Conservation (phyloP, 2,888 invertebrate species). For the Cynaeus angustus region DNA sequence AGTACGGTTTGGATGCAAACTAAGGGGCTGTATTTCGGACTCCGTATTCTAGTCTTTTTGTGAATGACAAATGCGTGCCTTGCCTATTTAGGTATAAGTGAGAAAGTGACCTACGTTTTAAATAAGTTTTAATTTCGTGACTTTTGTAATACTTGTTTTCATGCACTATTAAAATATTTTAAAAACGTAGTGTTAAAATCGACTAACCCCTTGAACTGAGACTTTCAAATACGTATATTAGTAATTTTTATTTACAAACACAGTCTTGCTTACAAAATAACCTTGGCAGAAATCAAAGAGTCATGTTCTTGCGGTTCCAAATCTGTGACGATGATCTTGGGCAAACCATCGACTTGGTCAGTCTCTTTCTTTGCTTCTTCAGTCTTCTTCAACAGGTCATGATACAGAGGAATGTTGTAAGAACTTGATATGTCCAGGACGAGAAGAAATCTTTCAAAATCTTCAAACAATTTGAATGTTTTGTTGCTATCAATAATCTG, state of each 20-base stretch:
- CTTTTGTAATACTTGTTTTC: conserved; percentile 40
- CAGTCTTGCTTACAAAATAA: conserved; percentile 47
- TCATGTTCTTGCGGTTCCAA: conserved; percentile 55
- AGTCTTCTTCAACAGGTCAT: conserved; percentile 54
- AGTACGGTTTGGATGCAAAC: conserved; percentile 58
- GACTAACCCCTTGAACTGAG: no score
- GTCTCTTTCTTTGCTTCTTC: conserved; percentile 53
- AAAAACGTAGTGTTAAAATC: conserved; percentile 1
- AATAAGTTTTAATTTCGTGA: conserved; percentile 12
- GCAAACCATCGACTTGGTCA: conserved; percentile 46
- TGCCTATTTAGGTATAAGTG: conserved; percentile 42
- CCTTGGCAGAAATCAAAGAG: conserved; percentile 50
- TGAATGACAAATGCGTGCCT: conserved; percentile 45
- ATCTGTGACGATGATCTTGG: conserved; percentile 58
- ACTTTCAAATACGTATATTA: neutral
- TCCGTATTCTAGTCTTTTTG: conserved; percentile 43
- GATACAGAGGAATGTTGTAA: conserved; percentile 45
- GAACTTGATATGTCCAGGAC: conserved; percentile 50
- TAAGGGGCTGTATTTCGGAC: conserved; percentile 25
- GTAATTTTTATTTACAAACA: conserved; percentile 12
- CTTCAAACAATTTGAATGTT: conserved; percentile 56
- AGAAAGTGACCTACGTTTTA: conserved; percentile 23
- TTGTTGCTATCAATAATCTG: conserved; percentile 51
- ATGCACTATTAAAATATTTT: conserved; percentile 42
- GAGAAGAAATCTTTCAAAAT: conserved; percentile 55